Conservation (phyloP, 2,888 invertebrate species). For the Teinopalpus imperialis region DNA sequence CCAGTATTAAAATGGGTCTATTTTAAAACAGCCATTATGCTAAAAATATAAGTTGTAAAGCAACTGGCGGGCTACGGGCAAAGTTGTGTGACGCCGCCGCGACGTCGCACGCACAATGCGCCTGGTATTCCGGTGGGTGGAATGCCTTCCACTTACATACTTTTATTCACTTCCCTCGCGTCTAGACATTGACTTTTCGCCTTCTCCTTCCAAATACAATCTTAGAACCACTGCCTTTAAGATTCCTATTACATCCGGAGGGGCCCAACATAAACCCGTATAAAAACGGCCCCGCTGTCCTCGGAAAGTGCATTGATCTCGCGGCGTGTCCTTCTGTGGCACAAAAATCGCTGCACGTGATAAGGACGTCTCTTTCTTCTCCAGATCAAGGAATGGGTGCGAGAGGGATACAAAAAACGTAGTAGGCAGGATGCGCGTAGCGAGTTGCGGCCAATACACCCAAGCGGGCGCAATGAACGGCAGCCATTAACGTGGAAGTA, state of each 20-base stretch:
- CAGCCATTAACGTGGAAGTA: slow-evolving; percentile 68
- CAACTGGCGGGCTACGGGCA: slow-evolving; percentile 27
- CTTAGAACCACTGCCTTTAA: slow-evolving; percentile 52
- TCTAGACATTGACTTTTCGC: slow-evolving; percentile 55
- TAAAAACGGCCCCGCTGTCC: slow-evolving; percentile 77
- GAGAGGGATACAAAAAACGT: slow-evolving; percentile 66
- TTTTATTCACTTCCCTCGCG: slow-evolving; percentile 69
- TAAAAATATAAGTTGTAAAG: slow-evolving; percentile 34
- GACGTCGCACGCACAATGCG: slow-evolving; percentile 41
- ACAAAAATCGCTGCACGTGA: slow-evolving; percentile 78
- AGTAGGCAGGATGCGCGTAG: slow-evolving; percentile 79
- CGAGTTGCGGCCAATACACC: slow-evolving; percentile 77
- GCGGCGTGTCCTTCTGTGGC: slow-evolving; percentile 73
- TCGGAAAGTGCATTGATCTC: slow-evolving; percentile 81
- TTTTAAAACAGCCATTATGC: slow-evolving; percentile 29
- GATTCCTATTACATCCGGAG: slow-evolving; percentile 54
- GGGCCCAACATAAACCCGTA: slow-evolving; percentile 54
- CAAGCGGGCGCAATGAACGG: slow-evolving; percentile 78
- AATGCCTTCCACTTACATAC: slow-evolving; percentile 62
- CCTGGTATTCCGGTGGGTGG: slow-evolving; percentile 45
- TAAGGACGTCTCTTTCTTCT: slow-evolving; percentile 62
- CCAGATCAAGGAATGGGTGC: slow-evolving; percentile 44
- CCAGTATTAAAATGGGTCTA: slow-evolving; percentile 33
- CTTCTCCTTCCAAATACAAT: slow-evolving; percentile 45
- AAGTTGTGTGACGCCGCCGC: slow-evolving; percentile 29